A percentile compares a stretch with the other conserved stretches of the same genome.
Conservation (phyloP, 2,797 vertebrate genomes). For the Odontamblyopus rebecca region DNA sequence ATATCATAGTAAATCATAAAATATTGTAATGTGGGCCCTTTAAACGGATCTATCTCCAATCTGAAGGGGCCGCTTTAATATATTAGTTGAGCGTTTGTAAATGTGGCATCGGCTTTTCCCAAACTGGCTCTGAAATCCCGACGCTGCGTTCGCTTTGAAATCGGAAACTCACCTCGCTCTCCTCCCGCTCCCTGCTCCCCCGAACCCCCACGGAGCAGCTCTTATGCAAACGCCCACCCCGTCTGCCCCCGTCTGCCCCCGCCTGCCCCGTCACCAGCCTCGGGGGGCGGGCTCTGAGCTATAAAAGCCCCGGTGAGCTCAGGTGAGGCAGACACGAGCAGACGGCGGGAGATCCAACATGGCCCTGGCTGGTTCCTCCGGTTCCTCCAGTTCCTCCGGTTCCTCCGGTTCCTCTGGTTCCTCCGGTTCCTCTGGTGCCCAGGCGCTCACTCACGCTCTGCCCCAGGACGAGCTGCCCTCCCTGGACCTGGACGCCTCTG, state of each 20-base stretch:
- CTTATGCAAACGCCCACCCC: neutral
- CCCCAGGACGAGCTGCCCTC: slow-evolving; percentile 79
- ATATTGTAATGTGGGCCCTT: no score
- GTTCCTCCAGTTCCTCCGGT: neutral
- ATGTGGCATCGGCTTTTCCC: no score
- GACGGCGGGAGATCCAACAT: slow-evolving; percentile 53
- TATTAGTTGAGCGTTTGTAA: no score
- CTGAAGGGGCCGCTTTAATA: no score
- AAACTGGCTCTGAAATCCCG: no score
- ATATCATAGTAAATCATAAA: no score
- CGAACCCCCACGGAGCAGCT: neutral
- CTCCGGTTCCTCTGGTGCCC: no score
- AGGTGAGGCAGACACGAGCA: slow-evolving; percentile 10
- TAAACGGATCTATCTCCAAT: no score
- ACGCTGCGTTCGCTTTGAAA: neutral
- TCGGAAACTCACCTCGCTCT: neutral
- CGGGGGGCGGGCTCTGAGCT: neutral
- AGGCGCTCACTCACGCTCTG: slow-evolving; percentile 36
- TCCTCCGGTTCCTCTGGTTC: neutral
- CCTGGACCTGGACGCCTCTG: slow-evolving; percentile 83
- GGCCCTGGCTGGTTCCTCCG: slow-evolving; percentile 44
- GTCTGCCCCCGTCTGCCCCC: neutral
- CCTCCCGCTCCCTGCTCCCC: no score
- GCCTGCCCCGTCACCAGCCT: no score
- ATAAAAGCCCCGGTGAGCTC: neutral